phyloP scores from a whole-genome alignment of 2,113 vertebrate genomes.

The Perca schrenkii region DNA sequence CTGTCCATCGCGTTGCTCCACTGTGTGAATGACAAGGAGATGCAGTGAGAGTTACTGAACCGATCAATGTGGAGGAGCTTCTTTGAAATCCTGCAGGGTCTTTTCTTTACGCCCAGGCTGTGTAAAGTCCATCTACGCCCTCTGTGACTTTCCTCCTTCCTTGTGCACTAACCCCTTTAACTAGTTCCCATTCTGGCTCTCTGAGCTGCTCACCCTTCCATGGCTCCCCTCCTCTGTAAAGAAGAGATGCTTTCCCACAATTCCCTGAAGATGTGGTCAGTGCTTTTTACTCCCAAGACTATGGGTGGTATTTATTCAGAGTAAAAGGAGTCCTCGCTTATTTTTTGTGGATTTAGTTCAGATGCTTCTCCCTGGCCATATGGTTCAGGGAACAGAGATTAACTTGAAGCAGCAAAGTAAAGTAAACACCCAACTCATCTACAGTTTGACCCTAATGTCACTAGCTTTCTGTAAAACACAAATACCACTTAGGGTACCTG shows the following conservation, averaged over 20 bases:
- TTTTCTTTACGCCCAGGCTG: slow-evolving; percentile 77
- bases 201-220: slow-evolving; percentile 65
- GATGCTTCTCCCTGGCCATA: slow-evolving; percentile 65
- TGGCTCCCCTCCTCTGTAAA: slow-evolving; percentile 45
- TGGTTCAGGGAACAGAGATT: slow-evolving; percentile 64
- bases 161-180: slow-evolving; percentile 47
- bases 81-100: slow-evolving; percentile 78
- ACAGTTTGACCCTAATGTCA: slow-evolving; percentile 64
- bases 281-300: slow-evolving; percentile 50
- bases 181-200: slow-evolving; percentile 54
- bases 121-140: slow-evolving; percentile 76
- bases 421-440: slow-evolving; percentile 56
- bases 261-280: slow-evolving; percentile 58
- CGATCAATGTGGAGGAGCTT: slow-evolving; percentile 71
- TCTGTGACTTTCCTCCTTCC: slow-evolving; percentile 57
- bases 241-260: slow-evolving; percentile 58
- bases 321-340: slow-evolving; percentile 34
- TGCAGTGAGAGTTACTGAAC: slow-evolving; percentile 72
- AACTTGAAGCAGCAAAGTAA: slow-evolving; percentile 66
- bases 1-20: slow-evolving; percentile 76
- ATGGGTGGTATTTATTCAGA: slow-evolving; percentile 67
- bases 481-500: slow-evolving; percentile 77
- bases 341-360: slow-evolving; percentile 60
- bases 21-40: slow-evolving; percentile 78
- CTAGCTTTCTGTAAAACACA: slow-evolving; percentile 67